phyloP scores from a whole-genome alignment of 2,888 invertebrate species.

The Troides oblongomaculatus region DNA sequence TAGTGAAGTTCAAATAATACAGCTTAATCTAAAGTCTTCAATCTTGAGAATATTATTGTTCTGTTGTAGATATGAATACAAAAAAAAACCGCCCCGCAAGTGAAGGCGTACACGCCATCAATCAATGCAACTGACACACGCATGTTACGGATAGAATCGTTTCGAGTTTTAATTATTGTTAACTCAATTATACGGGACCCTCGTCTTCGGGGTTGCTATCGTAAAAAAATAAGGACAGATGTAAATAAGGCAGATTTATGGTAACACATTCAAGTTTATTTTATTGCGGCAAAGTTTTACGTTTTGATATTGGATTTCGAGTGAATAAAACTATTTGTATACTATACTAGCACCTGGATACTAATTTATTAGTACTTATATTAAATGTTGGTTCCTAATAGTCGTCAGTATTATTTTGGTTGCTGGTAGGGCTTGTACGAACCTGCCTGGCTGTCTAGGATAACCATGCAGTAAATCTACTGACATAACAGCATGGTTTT shows the following conservation, averaged over 20 bases:
- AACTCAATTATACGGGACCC: slow-evolving; percentile 37
- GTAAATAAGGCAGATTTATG: slow-evolving; percentile 30
- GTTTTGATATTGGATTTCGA: not conserved
- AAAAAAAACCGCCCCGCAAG: slow-evolving; percentile 13
- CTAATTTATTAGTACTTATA: too few relatives aligned
- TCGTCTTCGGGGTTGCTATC: slow-evolving; percentile 28
- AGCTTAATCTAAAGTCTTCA: not conserved
- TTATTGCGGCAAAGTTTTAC: not conserved
- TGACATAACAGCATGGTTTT: too few relatives aligned
- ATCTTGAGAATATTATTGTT: slow-evolving; percentile 5
- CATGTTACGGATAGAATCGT: slow-evolving; percentile 34
- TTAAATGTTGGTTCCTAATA: too few relatives aligned
- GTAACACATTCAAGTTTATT: slow-evolving; percentile 12
- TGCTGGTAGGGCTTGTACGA: too few relatives aligned
- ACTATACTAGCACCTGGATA: not conserved
- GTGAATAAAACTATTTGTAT: not conserved
- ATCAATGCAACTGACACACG: slow-evolving; percentile 33
- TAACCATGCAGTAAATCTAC: too few relatives aligned
- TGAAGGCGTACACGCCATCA: slow-evolving; percentile 33
- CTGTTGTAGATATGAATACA: slow-evolving; percentile 9
- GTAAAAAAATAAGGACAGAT: slow-evolving; percentile 28
- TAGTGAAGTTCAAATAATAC: too few relatives aligned
- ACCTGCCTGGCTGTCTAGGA: too few relatives aligned
- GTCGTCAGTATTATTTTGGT: too few relatives aligned
- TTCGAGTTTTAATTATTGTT: slow-evolving; percentile 42